Conservation (phyloP, 2,888 invertebrate species). For the Pseudococcus viburni region DNA sequence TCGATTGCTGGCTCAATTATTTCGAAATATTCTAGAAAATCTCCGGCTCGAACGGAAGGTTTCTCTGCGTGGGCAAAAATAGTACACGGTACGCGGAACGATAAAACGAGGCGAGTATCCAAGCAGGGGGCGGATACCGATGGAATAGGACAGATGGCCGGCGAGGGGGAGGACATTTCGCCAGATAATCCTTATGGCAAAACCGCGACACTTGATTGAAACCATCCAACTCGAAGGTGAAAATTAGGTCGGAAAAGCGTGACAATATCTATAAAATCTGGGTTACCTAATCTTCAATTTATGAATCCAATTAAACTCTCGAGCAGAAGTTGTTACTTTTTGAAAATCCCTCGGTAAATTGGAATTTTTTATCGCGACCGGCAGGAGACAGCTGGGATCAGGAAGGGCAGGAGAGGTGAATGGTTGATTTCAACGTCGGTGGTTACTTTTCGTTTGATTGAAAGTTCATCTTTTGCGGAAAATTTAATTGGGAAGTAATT, state of each 20-base stretch:
- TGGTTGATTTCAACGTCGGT: too few relatives aligned
- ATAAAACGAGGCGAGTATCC: background rate
- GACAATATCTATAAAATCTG: conserved; percentile 12
- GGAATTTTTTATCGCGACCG: background rate
- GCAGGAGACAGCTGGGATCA: background rate
- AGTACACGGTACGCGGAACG: background rate
- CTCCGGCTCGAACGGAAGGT: background rate
- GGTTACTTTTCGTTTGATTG: too few relatives aligned
- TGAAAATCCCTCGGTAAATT: background rate
- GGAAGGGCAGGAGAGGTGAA: background rate
- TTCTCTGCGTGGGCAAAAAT: background rate
- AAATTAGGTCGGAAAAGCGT: conserved; percentile 6
- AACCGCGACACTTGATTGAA: background rate
- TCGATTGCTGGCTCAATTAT: too few relatives aligned
- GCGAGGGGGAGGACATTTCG: background rate
- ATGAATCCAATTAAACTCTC: background rate
- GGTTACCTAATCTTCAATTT: background rate
- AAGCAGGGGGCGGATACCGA: background rate
- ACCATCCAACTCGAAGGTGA: background rate
- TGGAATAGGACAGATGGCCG: background rate
- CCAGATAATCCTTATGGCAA: background rate
- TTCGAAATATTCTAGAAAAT: background rate
- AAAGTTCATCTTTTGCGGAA: too few relatives aligned
- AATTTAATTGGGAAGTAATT: too few relatives aligned
- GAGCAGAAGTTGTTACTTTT: background rate